phyloP scores from a whole-genome alignment of 2,113 vertebrate genomes.

The Syngnathus typhle region DNA sequence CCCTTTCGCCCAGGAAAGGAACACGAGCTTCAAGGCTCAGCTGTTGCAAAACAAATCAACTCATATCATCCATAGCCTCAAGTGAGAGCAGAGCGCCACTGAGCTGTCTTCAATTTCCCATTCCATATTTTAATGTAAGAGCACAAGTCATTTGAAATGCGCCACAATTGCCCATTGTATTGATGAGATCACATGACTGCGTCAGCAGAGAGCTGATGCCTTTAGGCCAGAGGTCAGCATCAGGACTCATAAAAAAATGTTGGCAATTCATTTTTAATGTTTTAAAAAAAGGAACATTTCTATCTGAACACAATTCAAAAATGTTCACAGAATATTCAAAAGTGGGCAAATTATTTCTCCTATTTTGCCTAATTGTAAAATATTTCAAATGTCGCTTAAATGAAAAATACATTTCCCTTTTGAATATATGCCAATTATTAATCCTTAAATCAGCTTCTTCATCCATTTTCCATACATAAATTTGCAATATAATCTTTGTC shows the following conservation, averaged over 20 bases:
- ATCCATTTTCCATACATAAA: too few relatives aligned
- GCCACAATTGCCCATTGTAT: constrained; percentile 6
- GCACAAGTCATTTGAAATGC: neutral
- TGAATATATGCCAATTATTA: too few relatives aligned
- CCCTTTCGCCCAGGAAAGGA: neutral
- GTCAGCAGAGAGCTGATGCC: constrained; percentile 22
- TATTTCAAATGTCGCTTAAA: neutral
- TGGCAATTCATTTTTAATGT: too few relatives aligned
- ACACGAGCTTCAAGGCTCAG: neutral
- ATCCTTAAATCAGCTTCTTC: too few relatives aligned
- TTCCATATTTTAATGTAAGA: neutral
- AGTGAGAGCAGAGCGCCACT: neutral
- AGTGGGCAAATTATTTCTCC: neutral
- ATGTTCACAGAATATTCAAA: neutral
- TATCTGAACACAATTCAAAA: neutral
- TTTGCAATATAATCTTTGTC: too few relatives aligned
- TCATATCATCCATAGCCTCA: neutral
- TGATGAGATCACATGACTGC: constrained; percentile 33
- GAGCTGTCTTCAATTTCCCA: neutral
- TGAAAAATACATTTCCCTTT: too few relatives aligned
- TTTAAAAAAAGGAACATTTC: neutral
- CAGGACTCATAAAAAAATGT: neutral
- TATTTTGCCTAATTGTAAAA: neutral
- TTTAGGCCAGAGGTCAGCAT: constrained; percentile 9
- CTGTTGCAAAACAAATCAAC: neutral